These are phyloP conservation scores for Picus viridis DNA, from an alignment of 2,797 vertebrate genomes.

Conservation along the genomic window DNA sequence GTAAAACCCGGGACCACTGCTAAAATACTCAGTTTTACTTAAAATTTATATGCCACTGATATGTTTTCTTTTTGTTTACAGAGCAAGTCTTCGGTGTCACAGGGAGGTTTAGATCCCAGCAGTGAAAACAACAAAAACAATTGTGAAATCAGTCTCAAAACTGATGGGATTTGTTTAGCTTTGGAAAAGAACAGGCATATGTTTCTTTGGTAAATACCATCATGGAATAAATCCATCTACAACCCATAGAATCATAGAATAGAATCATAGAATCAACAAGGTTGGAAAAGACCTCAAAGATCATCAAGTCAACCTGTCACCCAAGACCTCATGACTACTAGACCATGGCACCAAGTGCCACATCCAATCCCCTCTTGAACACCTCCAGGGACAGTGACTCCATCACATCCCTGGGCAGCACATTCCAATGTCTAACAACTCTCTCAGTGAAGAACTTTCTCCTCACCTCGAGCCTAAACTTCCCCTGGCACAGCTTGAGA, in stretches of 20 bases:
- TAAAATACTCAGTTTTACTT: not conserved
- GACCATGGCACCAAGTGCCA: no score
- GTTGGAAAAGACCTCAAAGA: no score
- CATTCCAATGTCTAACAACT: no score
- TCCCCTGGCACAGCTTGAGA: no score
- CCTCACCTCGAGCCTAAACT: no score
- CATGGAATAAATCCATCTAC: not conserved
- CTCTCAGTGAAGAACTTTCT: no score
- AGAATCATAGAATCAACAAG: no score
- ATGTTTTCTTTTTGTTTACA: not conserved
- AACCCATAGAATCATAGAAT: not conserved
- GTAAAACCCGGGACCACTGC: not conserved
- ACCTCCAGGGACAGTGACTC: no score
- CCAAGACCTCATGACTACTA: no score
- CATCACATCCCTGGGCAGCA: no score
- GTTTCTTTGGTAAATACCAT: slow-evolving; percentile 4
- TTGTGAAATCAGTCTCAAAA: not conserved
- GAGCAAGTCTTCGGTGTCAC: not conserved
- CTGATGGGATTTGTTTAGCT: not conserved
- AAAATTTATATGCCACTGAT: not conserved
- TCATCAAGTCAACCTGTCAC: no score
- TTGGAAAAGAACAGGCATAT: not conserved
- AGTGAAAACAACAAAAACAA: not conserved
- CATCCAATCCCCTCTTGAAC: no score
- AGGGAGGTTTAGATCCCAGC: not conserved